Base-by-base conservation (phyloP, 2,113 vertebrate genomes). In the Epinephelus fuscoguttatus region DNA sequence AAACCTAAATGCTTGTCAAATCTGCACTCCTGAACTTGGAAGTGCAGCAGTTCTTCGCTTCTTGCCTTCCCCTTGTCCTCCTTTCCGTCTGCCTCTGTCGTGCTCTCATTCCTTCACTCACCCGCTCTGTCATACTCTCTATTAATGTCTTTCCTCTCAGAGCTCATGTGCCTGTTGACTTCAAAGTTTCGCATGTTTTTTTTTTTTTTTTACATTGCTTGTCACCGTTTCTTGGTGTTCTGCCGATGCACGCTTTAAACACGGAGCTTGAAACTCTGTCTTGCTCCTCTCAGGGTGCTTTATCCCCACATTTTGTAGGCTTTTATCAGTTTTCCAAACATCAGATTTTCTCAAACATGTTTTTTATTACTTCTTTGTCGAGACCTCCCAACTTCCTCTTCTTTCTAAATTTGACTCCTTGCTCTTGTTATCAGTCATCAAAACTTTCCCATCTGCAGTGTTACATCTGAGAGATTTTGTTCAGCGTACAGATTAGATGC, bases 1-100 rank as follows among this genome's bases (percentile, higher is more conserved):
- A 84, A 85, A 75, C 40, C 76, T 76, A 91, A 92, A 90, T 79
- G 82, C 84, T 80, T 89, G 90, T 92, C 84, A 91, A 90, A 84
- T 81, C 62, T 84, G 73, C 80, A 81, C 80, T 78, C 52, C 37
- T 84, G 79, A 91, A 93, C 87, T 79, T 76, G 63, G 68, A 78
- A 61, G 75, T 69, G 81, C 64, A 64, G 80, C 59, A 73, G 66
- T 62, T 83, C 70, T 82, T 33, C 56, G 71, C 64, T 74, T 63
- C 66, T 72, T 59, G 33, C 27, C 37, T 75, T 50, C 30, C 68
- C 56, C 40, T 27, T 40, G 19, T 70, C 42, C 57, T 79, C 56
- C 62, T 82, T 19, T 82, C 47, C 10, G 33, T 42, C 76, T 77
- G 56, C 17, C 42, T 37, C 69, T 25, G 45, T 61, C 27, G 3